Base-by-base conservation (phyloP, 2,888 invertebrate species). In the Eilema caniola region DNA sequence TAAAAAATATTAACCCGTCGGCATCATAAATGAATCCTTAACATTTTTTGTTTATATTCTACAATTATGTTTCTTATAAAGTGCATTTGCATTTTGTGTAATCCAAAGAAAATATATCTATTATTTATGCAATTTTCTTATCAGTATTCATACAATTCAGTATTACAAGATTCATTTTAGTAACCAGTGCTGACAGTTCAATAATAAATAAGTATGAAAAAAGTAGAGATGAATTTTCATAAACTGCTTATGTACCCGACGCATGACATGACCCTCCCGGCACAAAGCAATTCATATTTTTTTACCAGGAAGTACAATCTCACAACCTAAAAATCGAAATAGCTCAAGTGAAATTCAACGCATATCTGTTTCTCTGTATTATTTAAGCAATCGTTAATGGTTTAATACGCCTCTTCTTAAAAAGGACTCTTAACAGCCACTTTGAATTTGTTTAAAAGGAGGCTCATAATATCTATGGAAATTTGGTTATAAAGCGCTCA, bases 1-100 rank as follows among this genome's bases (percentile, higher is more conserved):
- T 81, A 75, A 78, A 81, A 72, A 62, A 67, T 69, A 72, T 70
- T 65, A 67, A 66, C 61, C 59, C 10, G n/a, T n/a, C 10, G n/a
- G 53, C n/a, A 10, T 53, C 16, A 53, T n/a, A 16, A 53, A n/a
- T 53, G n/a, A n/a, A 53, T 20, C 47, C 20, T 20, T 20, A 8
- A 10, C 3, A 7, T 53, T 53, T 53, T 31, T 28, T 1, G 10
- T 60, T 28, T n/a, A 20, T 20, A 2, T 60, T 28, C 20, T 60
- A 28, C 16, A n/a, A n/a, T n/a, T 3, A 2, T 7, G 2, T 47
- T 47, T 10, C 33, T 33, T 33, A 33, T 5, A 5, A 4, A 5
- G 5, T 4, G 33, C 33, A 12, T 37, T 37, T 37, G 10, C 33
- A 37, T 12, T 12, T 12, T 37, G 1, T 16, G 11, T 37, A 14